Conservation (phyloP, 2,797 vertebrate species). For the Sebastes trivittatus region DNA sequence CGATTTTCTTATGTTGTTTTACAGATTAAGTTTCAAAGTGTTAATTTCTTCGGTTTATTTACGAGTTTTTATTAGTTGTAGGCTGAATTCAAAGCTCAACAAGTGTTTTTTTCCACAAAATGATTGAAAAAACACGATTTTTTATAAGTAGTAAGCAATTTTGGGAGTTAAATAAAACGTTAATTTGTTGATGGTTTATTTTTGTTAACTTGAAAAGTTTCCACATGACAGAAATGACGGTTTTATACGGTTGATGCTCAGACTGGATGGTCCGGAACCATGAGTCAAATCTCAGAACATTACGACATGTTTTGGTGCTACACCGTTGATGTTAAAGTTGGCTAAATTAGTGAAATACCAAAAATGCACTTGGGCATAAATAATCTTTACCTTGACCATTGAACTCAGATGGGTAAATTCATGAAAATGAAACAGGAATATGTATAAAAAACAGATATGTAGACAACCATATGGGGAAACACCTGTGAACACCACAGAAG, state of each 20-base stretch:
- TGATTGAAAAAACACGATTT: background rate
- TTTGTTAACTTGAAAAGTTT: background rate
- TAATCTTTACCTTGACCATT: background rate
- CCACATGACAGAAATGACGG: background rate
- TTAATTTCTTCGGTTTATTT: background rate
- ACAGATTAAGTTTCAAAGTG: background rate
- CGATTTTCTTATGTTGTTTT: rapidly evolving
- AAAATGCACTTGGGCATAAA: background rate
- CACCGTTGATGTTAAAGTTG: background rate
- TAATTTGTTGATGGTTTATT: background rate
- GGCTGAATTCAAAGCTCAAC: conserved; percentile 31
- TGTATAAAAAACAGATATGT: background rate
- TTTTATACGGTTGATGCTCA: background rate
- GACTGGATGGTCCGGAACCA: background rate
- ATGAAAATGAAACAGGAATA: background rate
- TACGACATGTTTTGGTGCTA: background rate
- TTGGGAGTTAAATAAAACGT: background rate
- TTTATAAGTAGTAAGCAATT: no score
- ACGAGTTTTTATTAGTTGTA: background rate
- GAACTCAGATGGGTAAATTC: background rate
- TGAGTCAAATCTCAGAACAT: background rate
- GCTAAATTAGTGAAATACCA: background rate
- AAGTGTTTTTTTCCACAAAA: conserved; percentile 15
- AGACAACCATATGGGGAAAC: conserved; percentile 11
- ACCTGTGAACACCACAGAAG: background rate